phyloP scores from a whole-genome alignment of 2,113 vertebrate species.

The Todiramphus saurophagus region DNA sequence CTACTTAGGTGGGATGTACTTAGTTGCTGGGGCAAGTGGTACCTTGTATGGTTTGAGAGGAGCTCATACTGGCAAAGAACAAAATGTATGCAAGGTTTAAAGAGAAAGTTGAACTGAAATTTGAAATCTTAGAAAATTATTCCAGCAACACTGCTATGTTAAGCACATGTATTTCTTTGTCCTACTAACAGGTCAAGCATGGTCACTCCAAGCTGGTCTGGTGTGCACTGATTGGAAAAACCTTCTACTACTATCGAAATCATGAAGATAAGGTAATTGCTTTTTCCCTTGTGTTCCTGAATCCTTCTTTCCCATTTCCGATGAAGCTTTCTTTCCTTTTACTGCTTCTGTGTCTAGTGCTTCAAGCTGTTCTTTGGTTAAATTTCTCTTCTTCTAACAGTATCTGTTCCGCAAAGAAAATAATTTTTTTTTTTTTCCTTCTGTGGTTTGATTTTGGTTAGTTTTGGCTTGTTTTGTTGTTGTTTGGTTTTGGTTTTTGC shows the following conservation, averaged over 20 bases:
- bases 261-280: conserved; percentile 85
- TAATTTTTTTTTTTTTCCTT: background rate
- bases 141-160: background rate
- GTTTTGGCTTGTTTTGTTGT: background rate
- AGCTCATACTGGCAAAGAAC: background rate
- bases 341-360: background rate
- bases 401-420: background rate
- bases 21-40: background rate
- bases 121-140: background rate
- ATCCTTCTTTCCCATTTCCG: background rate
- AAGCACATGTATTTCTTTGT: background rate
- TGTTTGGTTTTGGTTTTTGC: too few species aligned
- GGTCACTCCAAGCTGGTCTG: conserved; percentile 90
- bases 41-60: background rate
- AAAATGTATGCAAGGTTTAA: background rate
- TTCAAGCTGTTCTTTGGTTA: background rate
- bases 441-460: background rate
- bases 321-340: background rate
- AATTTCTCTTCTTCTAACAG: background rate
- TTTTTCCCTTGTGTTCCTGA: background rate
- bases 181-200: conserved; percentile 83
- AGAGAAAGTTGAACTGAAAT: background rate
- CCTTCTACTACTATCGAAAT: conserved; percentile 87
- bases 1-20: background rate
- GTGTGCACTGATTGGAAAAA: conserved; percentile 84